Evolutionary conservation across 2,113 vertebrate genomes (phyloP).

Genomic region (Pionites leucogaster): DNA sequence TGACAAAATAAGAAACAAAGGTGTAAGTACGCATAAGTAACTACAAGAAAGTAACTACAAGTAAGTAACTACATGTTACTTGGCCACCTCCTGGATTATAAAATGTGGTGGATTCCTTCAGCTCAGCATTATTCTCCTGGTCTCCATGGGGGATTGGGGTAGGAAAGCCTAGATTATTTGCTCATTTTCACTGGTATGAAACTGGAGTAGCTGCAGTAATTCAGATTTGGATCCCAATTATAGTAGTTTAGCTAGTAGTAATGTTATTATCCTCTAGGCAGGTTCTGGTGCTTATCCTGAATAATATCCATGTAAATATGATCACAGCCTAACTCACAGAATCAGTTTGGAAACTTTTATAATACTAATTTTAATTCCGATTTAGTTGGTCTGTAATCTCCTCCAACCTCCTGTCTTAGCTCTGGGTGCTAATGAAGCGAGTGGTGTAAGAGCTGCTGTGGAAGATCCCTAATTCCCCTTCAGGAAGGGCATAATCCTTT

Average conservation of each 20-base stretch:
- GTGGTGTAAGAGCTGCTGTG: background rate
- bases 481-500: background rate
- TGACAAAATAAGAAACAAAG: background rate
- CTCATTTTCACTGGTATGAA: background rate
- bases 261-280: background rate
- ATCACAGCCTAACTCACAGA: background rate
- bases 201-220: background rate
- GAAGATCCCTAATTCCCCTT: background rate
- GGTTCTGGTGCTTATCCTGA: background rate
- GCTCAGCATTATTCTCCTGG: background rate
- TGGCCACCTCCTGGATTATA: background rate
- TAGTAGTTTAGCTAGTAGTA: background rate
- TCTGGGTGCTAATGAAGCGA: background rate
- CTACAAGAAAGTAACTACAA: no score
- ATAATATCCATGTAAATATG: background rate
- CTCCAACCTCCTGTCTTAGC: background rate
- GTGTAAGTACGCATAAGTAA: background rate
- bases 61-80: background rate
- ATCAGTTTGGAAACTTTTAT: background rate
- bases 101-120: background rate
- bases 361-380: constrained; percentile 17
- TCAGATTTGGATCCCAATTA: background rate
- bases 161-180: background rate
- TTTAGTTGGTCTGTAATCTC: background rate
- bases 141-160: background rate